Base-by-base conservation (phyloP, 2,113 vertebrate genomes). In the Laticauda laticaudata region DNA sequence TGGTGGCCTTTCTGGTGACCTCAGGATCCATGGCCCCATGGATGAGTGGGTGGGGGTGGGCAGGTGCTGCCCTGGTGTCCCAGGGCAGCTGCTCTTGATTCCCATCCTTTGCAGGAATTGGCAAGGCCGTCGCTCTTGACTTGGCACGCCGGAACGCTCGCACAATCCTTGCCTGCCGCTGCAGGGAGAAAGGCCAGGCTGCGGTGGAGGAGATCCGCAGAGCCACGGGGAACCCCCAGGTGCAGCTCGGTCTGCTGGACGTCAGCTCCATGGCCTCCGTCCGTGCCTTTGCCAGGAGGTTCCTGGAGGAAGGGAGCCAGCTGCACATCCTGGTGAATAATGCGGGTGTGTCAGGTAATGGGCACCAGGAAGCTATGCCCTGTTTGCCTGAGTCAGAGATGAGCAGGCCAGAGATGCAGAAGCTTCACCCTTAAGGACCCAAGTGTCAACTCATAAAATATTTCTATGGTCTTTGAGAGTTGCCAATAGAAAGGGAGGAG, bases 281-380 rank as follows among this genome's bases (percentile, higher is more conserved):
- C 90, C 97, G 95, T 0, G 94, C 92, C 48, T 99, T 99, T 24
- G 96, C 97, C 1, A 3, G 69, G 39, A 91, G 86, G 1, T 96
- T 99, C 94, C 95, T 98, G 12, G 54, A 92, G 9, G 96, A 99
- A 88, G 98, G 98, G 95, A 94, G 96, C 91, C 96, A 96, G 2
- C 97, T 99, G 39, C 97, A 99, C 10, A 98, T 99, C 87, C 97
- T 99, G 10, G 97, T 99, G 15, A 99, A 99, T 95, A 99, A 99
- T 1, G 98, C 98, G 0, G 99, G 92, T 0, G 90, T 95, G 21
- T 97, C 97, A 87, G 98, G 98, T 99, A 94, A 0, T 0, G 7
- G 87, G n/a, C 85, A 9, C 23, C 26, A 45, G 39, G 18, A 39
- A 23, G 43, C 43, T 2, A 11, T 26, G 45, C 11, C 45, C 29